Evolutionary conservation across 2,113 vertebrate genomes (phyloP).

Genomic region (Deroptyus accipitrinus): DNA sequence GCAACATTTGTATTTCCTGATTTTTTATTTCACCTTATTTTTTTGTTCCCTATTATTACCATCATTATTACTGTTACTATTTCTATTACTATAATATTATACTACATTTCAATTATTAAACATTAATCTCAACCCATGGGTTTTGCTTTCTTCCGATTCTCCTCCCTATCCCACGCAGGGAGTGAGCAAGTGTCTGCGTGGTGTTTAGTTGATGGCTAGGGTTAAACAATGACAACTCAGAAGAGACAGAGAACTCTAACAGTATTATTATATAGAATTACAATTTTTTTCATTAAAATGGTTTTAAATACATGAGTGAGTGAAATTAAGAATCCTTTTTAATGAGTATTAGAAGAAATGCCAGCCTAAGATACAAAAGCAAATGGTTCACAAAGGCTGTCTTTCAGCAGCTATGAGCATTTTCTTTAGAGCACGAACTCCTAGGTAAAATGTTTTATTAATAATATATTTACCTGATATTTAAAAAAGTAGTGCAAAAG

Average conservation of each 20-base stretch:
- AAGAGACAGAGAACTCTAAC: constrained; percentile 64
- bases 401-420: neutral
- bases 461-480: neutral
- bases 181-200: neutral
- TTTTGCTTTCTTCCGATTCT: neutral
- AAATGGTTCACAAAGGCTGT: neutral
- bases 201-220: neutral
- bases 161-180: neutral
- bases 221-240: neutral
- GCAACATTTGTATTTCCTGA: neutral
- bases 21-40: neutral
- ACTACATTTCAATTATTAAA: neutral
- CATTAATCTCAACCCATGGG: neutral
- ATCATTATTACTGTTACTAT: neutral
- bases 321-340: constrained; percentile 60
- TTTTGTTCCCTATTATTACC: neutral
- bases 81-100: neutral
- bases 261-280: constrained; percentile 68
- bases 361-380: constrained; percentile 3
- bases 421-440: neutral
- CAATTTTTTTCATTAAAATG: constrained; percentile 66
- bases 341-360: constrained; percentile 48
- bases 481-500: constrained; percentile 25
- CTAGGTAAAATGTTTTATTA: neutral
- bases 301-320: constrained; percentile 58